Base-by-base conservation (phyloP, 2,888 invertebrate genomes). In the Aphidoletes aphidimyza region DNA sequence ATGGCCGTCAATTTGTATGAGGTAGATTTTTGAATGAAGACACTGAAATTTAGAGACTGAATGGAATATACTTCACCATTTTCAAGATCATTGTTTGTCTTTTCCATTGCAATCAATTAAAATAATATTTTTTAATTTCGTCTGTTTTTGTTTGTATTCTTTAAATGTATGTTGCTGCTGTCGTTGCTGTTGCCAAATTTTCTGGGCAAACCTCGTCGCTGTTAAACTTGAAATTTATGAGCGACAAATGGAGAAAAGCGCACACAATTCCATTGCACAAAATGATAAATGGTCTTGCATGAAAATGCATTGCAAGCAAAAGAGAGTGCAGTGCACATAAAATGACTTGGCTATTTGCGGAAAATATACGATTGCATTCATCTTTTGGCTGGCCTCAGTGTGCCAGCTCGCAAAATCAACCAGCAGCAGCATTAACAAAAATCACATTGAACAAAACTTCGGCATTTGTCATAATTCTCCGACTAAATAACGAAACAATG, bases 311-410 rank as follows among this genome's bases (percentile, higher is more conserved):
- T 69, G 69, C 34, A 34, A 69, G n/a, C 34, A 69, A 9, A 42
- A 14, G 8, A 42, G 8, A 42, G n/a, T n/a, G n/a, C 42, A 42
- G 42, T 14, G 42, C 69, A 69, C 34, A 30, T 6, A 26, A 69
- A 69, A 69, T 69, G 69, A 69, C 69, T 69, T 69, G 30, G 69
- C 69, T 69, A 69, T 69, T 69, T 69, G 34, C 30, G 69, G 69
- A 69, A 69, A 69, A 69, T 69, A 69, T 69, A 69, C 69, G 69
- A 69, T 69, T 69, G 69, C 69, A 69, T 69, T 69, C 69, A 69
- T 69, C 69, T 69, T 69, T 69, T n/a, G 2, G 26, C 14, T 34
- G n/a, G n/a, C n/a, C n/a, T n/a, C n/a, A n/a, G n/a, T 26, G 1
- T 26, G 26, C 1, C 17, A 69, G 30, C 34, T 14, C 26, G 1